A percentile compares a stretch with the other conserved stretches of the same genome.
Conservation (phyloP, 2,797 vertebrate species). For the Notamacropus eugenii region DNA sequence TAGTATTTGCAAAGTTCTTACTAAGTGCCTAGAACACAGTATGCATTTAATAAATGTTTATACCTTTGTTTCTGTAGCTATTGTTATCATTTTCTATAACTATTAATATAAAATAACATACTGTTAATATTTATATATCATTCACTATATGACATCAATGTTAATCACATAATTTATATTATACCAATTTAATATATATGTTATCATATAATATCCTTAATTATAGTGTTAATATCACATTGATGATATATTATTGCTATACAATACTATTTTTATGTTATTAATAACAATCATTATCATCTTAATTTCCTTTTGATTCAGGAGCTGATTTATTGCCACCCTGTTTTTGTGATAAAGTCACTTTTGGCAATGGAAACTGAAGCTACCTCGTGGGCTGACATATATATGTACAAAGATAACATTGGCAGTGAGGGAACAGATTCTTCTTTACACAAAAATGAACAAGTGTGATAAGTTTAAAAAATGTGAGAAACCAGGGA, state of each 20-base stretch:
- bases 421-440: accelerated
- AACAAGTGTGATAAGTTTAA: accelerated
- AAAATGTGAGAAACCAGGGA: accelerated
- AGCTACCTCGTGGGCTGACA: accelerated
- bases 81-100: background rate
- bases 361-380: background rate
- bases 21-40: background rate
- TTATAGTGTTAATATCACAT: background rate
- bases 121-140: background rate
- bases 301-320: background rate
- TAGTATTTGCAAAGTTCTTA: background rate
- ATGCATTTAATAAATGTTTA: background rate
- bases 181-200: background rate
- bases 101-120: background rate
- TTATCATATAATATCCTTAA: background rate
- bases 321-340: background rate
- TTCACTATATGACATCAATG: background rate
- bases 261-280: background rate
- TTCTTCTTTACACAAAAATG: accelerated
- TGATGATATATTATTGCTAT: background rate
- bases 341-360: background rate
- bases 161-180: background rate
- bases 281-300: background rate
- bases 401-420: background rate
- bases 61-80: background rate